These are phyloP conservation scores for Sebastes vulpes DNA, from an alignment of 2,797 vertebrate species.

Conservation along the genomic window DNA sequence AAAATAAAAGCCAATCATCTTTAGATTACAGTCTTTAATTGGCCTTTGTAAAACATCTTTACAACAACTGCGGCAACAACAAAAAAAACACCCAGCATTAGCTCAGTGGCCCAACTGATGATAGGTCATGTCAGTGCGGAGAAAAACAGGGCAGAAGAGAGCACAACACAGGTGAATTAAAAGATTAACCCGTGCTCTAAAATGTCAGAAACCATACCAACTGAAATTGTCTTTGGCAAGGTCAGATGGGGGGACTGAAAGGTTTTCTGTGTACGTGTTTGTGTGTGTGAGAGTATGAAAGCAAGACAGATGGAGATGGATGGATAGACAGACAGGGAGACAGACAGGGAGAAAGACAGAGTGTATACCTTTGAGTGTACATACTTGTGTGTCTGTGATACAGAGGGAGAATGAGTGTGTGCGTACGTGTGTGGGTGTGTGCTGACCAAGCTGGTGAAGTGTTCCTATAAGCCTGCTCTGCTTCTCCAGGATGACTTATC, in stretches of 20 bases:
- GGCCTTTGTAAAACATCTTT: conserved; percentile 33
- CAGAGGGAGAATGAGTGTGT: background rate
- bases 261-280: conserved; percentile 6
- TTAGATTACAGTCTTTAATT: conserved; percentile 27
- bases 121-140: conserved; percentile 9
- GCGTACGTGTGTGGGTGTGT: background rate
- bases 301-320: conserved; percentile 30
- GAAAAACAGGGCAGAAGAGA: conserved; percentile 13
- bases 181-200: conserved; percentile 54
- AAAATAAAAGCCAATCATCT: conserved; percentile 13
- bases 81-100: background rate
- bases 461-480: background rate
- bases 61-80: background rate
- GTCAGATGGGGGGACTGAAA: conserved; percentile 28
- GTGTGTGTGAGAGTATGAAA: conserved; percentile 4
- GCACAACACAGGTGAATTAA: conserved; percentile 47
- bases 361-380: background rate
- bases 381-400: background rate
- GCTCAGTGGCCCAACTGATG: background rate
- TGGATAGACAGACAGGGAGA: background rate
- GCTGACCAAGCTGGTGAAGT: background rate
- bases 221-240: conserved; percentile 42
- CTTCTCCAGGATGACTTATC: conserved; percentile 29
- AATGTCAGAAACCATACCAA: conserved; percentile 37
- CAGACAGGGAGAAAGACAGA: background rate